Evolutionary conservation across 2,797 vertebrate species (phyloP), one percentile per base, ranked within the genome.

Genomic region (Bovichtus diacanthus): DNA sequence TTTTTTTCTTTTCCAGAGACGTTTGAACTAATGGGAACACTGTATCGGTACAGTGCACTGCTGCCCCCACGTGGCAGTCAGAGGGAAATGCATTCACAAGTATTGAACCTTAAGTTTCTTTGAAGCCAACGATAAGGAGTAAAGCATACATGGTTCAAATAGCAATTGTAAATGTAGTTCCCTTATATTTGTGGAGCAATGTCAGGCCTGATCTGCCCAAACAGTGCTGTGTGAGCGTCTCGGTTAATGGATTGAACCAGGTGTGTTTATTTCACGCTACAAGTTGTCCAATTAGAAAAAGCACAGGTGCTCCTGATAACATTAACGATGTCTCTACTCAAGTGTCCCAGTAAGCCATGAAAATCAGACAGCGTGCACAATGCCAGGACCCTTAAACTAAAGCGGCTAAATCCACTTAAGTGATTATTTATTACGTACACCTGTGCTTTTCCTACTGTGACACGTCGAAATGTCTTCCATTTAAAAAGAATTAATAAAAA

Each of bases 31-130:
- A 9, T 31, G 43, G 34, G 34, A 34, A n/a, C 27, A 4, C 21
- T 2, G 3, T 34, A 5, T 5, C 2, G 46, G 2, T 39, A 9
- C 13, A 74, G 80, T 64, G 66, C 76, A 51, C 4, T 88, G 90
- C 90, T 91, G 92, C 92, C 92, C 85, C 78, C 94, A 64, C 39
- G 59, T 88, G 93, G 88, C 64, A 0, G 54, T 1, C 12, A 41
- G 9, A 0, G 1, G 13, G 64, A 50, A 65, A 0, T 78, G 67
- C 89, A 76, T 55, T 6, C 54, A 0, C 34, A 41, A 31, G 9
- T 6, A 19, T 1, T 34, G 31, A 59, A 7, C 16, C 9, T 1
- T 9, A 8, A 31, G 9, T 6, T 19, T 59, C 5, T n/a, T 19
- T 18, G 3, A 55, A 65, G 16, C 1, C 34, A 34, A 2, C 19